Evolutionary conservation across 1,140 invertebrate species (phyloP).

Genomic region (Caerostris darwini): DNA sequence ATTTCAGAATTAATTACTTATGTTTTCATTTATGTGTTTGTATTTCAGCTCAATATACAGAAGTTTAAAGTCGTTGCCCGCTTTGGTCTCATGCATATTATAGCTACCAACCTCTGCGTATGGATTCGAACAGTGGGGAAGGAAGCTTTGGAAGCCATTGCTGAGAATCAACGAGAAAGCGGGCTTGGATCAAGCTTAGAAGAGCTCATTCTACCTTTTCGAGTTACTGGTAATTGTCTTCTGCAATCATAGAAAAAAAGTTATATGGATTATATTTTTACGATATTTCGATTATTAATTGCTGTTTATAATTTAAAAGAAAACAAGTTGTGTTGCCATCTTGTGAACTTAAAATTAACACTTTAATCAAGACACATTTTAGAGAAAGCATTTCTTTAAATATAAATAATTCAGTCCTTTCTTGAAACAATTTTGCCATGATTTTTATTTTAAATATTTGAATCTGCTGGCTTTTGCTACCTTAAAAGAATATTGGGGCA

Average conservation of each 20-base stretch:
- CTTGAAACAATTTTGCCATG: too few species aligned
- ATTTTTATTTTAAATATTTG: too few species aligned
- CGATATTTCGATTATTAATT: not conserved
- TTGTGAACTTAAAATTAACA: not conserved
- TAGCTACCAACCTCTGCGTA: conserved; percentile 98
- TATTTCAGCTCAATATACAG: conserved; percentile 95
- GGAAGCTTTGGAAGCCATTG: conserved; percentile 85
- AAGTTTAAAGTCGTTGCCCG: conserved; percentile 97
- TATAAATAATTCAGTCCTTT: too few species aligned
- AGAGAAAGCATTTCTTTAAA: too few species aligned
- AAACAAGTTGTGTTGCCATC: not conserved
- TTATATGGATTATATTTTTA: not conserved
- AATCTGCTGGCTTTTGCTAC: too few species aligned
- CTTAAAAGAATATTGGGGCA: too few species aligned
- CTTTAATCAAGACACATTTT: too few species aligned
- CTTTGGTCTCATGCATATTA: conserved; percentile 98
- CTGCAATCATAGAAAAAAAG: not conserved
- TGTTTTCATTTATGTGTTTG: not conserved
- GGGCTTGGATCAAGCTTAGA: conserved; percentile 79
- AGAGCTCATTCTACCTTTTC: conserved; percentile 86
- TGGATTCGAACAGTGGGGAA: conserved; percentile 94
- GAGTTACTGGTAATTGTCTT: conserved; percentile 80
- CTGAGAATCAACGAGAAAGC: conserved; percentile 83
- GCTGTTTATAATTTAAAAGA: not conserved
- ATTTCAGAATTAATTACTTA: too few species aligned